A percentile compares a stretch with the other conserved stretches of the same genome.
Conservation (phyloP, 2,888 invertebrate genomes). For the Microctonus brassicae region DNA sequence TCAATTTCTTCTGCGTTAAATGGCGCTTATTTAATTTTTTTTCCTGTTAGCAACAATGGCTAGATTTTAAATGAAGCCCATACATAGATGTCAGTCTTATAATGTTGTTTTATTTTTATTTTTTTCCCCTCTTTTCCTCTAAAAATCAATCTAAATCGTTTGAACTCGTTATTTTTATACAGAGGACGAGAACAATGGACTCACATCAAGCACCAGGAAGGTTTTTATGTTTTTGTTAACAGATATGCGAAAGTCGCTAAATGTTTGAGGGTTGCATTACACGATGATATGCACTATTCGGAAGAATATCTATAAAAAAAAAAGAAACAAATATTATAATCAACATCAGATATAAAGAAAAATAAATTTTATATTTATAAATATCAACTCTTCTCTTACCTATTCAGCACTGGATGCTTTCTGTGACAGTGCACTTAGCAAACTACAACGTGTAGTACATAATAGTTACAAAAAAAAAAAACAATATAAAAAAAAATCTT, state of each 20-base stretch:
- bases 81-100: constrained; percentile 66
- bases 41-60: constrained; percentile 51
- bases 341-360: neutral
- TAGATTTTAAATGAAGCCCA: constrained; percentile 63
- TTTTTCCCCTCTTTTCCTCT: constrained; percentile 24
- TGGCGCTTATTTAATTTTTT: constrained; percentile 44
- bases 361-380: neutral
- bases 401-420: constrained; percentile 65
- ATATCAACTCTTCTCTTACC: constrained; percentile 51
- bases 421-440: constrained; percentile 59
- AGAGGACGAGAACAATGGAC: constrained; percentile 65
- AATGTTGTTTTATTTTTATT: constrained; percentile 37
- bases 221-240: constrained; percentile 40
- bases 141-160: constrained; percentile 52
- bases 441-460: constrained; percentile 55
- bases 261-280: constrained; percentile 64
- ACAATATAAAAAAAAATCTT: constrained; percentile 59
- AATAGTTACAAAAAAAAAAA: constrained; percentile 26
- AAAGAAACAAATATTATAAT: neutral
- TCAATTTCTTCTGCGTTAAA: constrained; percentile 4
- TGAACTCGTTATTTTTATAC: constrained; percentile 59
- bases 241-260: constrained; percentile 57
- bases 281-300: constrained; percentile 66
- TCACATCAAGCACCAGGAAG: constrained; percentile 59
- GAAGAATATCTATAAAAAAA: constrained; percentile 61